These are phyloP conservation scores for Chalcosyrphus nemorum DNA, from an alignment of 2,888 invertebrate species.

Conservation along the genomic window DNA sequence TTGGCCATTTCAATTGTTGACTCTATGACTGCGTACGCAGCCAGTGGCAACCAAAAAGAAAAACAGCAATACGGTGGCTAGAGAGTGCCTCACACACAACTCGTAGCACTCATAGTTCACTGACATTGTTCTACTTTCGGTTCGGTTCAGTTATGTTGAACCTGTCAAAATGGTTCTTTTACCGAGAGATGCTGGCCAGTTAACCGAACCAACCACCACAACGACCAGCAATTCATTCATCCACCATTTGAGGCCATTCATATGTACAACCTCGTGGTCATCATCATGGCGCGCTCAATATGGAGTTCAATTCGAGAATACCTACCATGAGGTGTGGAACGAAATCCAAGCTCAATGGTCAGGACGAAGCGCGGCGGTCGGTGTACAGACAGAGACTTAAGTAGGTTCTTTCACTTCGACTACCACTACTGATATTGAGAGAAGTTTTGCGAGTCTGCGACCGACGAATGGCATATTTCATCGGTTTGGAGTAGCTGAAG, in stretches of 20 bases:
- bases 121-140: constrained; percentile 73
- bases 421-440: constrained; percentile 37
- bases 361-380: constrained; percentile 36
- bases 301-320: constrained; percentile 59
- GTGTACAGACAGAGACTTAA: constrained; percentile 29
- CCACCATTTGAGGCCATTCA: constrained; percentile 60
- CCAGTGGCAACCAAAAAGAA: constrained; percentile 40
- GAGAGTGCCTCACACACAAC: constrained; percentile 42
- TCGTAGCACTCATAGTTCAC: constrained; percentile 70
- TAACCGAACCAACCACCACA: constrained; percentile 6
- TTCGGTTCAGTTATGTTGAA: constrained; percentile 71
- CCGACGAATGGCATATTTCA: constrained; percentile 36
- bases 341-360: constrained; percentile 37
- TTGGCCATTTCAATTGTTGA: constrained; percentile 54
- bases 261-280: constrained; percentile 31
- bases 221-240: constrained; percentile 67
- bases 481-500: constrained; percentile 17
- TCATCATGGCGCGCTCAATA: constrained; percentile 1
- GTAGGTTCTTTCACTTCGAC: constrained; percentile 53
- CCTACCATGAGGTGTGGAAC: constrained; percentile 53
- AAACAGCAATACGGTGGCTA: constrained; percentile 33
- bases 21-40: constrained; percentile 64
- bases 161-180: constrained; percentile 70
- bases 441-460: constrained; percentile 37
- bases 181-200: constrained; percentile 24